Base-by-base conservation (phyloP, 2,797 vertebrate species). In the Gymnothorax javanicus region DNA sequence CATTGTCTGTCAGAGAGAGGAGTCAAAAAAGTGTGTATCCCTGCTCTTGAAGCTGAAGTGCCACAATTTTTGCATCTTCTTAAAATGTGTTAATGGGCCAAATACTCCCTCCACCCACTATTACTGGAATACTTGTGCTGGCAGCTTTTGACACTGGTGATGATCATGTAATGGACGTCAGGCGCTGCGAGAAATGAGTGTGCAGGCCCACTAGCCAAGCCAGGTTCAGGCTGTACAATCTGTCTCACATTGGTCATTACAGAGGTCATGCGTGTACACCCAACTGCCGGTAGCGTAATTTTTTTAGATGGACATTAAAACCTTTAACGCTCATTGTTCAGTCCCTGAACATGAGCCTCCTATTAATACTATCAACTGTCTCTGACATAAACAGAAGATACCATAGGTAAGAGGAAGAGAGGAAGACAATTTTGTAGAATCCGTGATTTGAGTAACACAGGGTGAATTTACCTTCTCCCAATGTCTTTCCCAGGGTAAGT, bases 401-500 rank as follows among this genome's bases (percentile, higher is more conserved):
- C 27, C 20, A 27, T 33, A n/a, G 9, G 27, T 17, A 5, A 33
- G 13, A 11, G 43, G 75, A 3, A 1, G 8, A 64, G 33, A 54
- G 9, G 75, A 58, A 1, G 25, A n/a, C 13, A 15, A 17, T 25
- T 5, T 3, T 62, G 52, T n/a, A 17, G 23, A n/a, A 77, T 12
- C 4, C 25, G 4, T 11, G 8, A 58, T 7, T 12, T 9, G 64
- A 69, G 58, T 4, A 64, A 20, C 50, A 6, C 7, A 50, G 27
- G 4, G 57, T 17, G 2, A 2, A 83, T 87, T 85, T 90, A 97
- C 97, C 97, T 95, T 98, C 97, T 75, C 97, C 98, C 52, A 99
- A 95, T 0, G 97, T 98, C 93, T 99, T 99, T 85, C 98, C 98
- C 91, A 99, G 93, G 0, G 97, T 97, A 58, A 99, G 95, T 83